Conservation (phyloP, 2,888 invertebrate species). For the Drosophila diplacantha region DNA sequence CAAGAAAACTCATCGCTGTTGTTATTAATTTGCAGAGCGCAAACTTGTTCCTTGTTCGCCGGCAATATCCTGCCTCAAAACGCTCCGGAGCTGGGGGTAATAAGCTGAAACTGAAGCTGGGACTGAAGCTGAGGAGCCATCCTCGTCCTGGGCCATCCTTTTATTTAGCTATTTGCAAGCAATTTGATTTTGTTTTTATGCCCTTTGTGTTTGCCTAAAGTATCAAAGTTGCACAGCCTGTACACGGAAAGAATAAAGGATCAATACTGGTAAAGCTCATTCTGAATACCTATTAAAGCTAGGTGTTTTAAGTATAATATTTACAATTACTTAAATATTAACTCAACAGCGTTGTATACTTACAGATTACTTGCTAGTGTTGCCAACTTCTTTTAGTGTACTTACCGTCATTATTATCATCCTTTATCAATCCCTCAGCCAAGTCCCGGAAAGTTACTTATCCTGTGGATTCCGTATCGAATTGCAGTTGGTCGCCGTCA, state of each 20-base stretch:
- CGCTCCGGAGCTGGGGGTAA: constrained; percentile 17
- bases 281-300: background rate
- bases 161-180: constrained; percentile 64
- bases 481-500: constrained; percentile 63
- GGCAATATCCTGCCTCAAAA: constrained; percentile 54
- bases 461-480: constrained; percentile 49
- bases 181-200: constrained; percentile 58
- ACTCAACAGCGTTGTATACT: background rate
- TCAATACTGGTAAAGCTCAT: background rate
- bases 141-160: constrained; percentile 38
- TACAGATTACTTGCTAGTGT: background rate
- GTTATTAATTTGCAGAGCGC: constrained; percentile 67
- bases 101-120: constrained; percentile 24
- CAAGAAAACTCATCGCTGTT: constrained; percentile 43
- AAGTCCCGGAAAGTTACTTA: constrained; percentile 14
- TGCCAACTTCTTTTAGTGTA: constrained; percentile 1
- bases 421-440: background rate
- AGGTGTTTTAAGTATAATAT: background rate
- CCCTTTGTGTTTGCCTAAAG: constrained; percentile 45
- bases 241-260: constrained; percentile 18
- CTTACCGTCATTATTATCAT: background rate
- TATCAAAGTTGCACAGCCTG: constrained; percentile 35
- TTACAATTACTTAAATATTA: background rate
- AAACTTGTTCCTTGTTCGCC: constrained; percentile 49
- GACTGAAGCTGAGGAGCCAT: background rate